Conservation (phyloP, 2,113 vertebrate species). For the Alligator mississippiensis region DNA sequence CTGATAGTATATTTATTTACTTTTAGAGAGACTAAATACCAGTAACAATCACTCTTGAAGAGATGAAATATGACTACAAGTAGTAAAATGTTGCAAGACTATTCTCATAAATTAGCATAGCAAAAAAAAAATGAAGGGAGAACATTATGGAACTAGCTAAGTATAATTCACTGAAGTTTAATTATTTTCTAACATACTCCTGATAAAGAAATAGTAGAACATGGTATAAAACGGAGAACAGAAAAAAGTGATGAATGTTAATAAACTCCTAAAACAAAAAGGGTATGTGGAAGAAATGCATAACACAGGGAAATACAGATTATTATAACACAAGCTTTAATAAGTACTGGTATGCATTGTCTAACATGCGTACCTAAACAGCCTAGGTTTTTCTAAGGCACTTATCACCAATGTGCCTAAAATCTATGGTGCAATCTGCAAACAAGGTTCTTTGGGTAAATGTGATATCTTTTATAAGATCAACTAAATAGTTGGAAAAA, state of each 20-base stretch:
- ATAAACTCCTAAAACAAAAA: background rate
- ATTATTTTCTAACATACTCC: background rate
- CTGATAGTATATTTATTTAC: slow-evolving; percentile 1
- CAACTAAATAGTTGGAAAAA: too few species aligned
- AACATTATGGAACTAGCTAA: accelerated
- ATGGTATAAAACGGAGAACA: accelerated
- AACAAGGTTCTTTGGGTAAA: too few species aligned
- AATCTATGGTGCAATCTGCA: too few species aligned
- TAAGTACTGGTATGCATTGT: accelerated
- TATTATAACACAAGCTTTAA: background rate
- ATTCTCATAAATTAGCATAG: accelerated
- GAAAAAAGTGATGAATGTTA: background rate
- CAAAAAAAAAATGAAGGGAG: background rate
- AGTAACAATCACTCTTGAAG: slow-evolving; percentile 23
- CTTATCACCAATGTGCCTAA: background rate
- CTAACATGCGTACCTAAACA: background rate
- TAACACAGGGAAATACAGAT: accelerated
- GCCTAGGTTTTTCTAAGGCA: accelerated
- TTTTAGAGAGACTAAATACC: slow-evolving; percentile 42
- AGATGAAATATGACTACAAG: background rate
- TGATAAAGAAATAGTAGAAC: background rate
- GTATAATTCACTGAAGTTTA: background rate
- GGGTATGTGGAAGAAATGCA: background rate
- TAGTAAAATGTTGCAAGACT: accelerated
- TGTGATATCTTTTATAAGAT: too few species aligned